These are phyloP conservation scores for Hippopotamus amphibius DNA, from an alignment of 2,113 vertebrate species.

Conservation along the genomic window DNA sequence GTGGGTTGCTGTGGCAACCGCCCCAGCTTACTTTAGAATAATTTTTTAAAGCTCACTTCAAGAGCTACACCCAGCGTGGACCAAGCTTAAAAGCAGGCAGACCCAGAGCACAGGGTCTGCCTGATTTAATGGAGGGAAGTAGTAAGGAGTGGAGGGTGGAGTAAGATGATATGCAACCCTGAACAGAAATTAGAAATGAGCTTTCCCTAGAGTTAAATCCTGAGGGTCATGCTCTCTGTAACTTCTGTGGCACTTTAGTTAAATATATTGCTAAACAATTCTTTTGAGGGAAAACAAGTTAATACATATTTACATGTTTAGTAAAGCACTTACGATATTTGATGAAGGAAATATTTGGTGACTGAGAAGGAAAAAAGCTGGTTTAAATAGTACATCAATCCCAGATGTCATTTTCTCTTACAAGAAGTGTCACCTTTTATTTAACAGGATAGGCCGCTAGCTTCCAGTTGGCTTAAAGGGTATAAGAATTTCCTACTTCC, in stretches of 20 bases:
- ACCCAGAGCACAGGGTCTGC: slow-evolving; percentile 85
- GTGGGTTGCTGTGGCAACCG: slow-evolving; percentile 91
- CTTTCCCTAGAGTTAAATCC: slow-evolving; percentile 77
- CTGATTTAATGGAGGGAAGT: slow-evolving; percentile 84
- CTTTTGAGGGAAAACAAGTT: not conserved
- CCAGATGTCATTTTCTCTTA: slow-evolving; percentile 23
- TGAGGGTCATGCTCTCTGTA: slow-evolving; percentile 70
- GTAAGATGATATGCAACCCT: slow-evolving; percentile 72
- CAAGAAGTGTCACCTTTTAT: slow-evolving; percentile 51
- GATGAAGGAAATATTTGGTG: slow-evolving; percentile 71
- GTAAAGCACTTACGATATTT: slow-evolving; percentile 25
- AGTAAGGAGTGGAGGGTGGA: slow-evolving; percentile 71
- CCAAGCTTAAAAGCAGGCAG: slow-evolving; percentile 91
- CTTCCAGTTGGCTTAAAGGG: slow-evolving; percentile 31
- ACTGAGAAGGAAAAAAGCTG: not conserved
- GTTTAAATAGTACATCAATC: slow-evolving; percentile 55
- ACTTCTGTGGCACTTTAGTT: slow-evolving; percentile 77
- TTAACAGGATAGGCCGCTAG: slow-evolving; percentile 13
- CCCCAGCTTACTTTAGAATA: slow-evolving; percentile 90
- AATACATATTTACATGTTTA: slow-evolving; percentile 39
- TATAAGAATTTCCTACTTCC: slow-evolving; percentile 48
- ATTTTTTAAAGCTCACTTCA: slow-evolving; percentile 90
- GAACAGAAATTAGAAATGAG: slow-evolving; percentile 82
- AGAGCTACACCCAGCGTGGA: slow-evolving; percentile 89
- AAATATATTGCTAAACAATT: slow-evolving; percentile 53